phyloP scores from a whole-genome alignment of 2,888 invertebrate genomes.

The Erynnis tages region DNA sequence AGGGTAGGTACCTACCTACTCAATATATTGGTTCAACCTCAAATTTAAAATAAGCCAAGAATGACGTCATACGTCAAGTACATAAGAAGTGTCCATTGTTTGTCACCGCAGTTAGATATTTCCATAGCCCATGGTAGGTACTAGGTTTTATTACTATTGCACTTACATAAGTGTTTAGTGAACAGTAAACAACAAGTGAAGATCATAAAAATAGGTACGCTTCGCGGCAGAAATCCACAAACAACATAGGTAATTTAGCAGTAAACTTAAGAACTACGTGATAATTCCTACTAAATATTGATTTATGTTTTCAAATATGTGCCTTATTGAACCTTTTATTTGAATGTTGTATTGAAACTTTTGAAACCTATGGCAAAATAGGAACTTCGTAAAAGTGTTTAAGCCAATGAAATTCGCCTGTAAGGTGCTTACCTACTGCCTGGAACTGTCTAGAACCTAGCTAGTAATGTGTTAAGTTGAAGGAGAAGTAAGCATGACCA shows the following conservation, averaged over 20 bases:
- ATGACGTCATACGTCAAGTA: not conserved
- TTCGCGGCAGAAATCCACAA: not conserved
- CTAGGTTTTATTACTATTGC: slow-evolving; percentile 10
- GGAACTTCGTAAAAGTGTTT: no score
- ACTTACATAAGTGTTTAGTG: slow-evolving; percentile 22
- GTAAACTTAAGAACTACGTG: not conserved
- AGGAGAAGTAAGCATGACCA: no score
- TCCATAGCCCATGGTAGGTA: slow-evolving; percentile 1
- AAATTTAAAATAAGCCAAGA: not conserved
- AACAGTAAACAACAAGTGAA: slow-evolving; percentile 7
- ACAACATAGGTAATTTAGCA: not conserved
- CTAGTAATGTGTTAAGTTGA: no score
- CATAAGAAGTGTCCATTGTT: slow-evolving; percentile 26
- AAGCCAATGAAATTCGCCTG: no score
- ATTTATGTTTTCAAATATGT: not conserved
- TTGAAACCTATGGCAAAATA: no score
- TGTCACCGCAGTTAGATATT: slow-evolving; percentile 8
- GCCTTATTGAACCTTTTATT: not conserved
- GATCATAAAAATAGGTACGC: not conserved
- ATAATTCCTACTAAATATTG: not conserved
- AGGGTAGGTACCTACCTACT: no score
- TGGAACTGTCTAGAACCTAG: no score
- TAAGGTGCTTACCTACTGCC: no score
- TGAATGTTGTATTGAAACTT: no score
- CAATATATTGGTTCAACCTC: not conserved